Base-by-base conservation (phyloP, 2,888 invertebrate species). In the Pyralis farinalis region DNA sequence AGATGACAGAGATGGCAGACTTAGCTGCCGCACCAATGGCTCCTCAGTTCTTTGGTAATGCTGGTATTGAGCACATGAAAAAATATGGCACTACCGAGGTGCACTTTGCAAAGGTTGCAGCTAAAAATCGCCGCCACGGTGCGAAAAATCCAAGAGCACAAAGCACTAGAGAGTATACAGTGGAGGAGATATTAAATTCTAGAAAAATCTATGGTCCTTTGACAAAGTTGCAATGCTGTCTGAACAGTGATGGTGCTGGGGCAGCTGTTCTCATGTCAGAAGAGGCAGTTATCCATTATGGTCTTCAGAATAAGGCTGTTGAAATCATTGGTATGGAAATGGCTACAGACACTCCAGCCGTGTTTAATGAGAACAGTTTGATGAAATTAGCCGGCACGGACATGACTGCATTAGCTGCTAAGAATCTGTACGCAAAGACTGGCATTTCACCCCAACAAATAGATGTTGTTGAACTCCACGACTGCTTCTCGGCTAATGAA, bases 401-500 rank as follows among this genome's bases (percentile, higher is more conserved):
- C 63, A 98, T 98, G 98, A 96, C 97, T 0, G 94, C 93, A 55
- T 77, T 91, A 37, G 98, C 98, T 25, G 93, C 96, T 0, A 91
- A 94, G 39, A 92, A 92, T 8, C 74, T 97, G 1, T 97, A 95
- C 58, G 77, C 90, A 5, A 95, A 95, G 71, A 92, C 96, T 35
- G 94, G 93, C 31, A 88, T 93, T 39, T 93, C 90, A 34, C 95
- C 97, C 0, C 90, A 90, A 35, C 96, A 98, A 68, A 94, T 98
- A 1, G 94, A 98, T 81, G 98, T 98, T 0, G 93, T 99, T 4
- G 99, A 99, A 73, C 89, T 99, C 16, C 99, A 99, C 63, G 99
- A 99, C 75, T 99, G 99, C 78, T 99, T 99, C 79, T 97, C 98
- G 4, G 94, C 97, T 4, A 99, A 99, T 75, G 99, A 99, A 75